Evolutionary conservation across 1,140 invertebrate species (phyloP).

Genomic region (Acromyrmex echinatior): DNA sequence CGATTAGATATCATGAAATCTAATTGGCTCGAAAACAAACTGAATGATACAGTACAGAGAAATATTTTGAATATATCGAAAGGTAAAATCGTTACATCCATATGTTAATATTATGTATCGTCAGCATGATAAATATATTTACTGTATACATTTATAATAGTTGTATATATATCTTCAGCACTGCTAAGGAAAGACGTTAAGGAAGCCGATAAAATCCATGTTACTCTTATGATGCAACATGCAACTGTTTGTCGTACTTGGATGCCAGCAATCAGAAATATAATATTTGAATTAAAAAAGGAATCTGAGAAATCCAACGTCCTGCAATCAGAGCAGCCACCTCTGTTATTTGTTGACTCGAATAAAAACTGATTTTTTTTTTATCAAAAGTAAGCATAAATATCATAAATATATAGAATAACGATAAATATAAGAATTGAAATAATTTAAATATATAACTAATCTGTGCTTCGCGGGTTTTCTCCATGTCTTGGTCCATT

Average conservation of each 20-base stretch:
- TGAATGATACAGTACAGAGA: constrained; percentile 78
- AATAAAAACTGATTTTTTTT: constrained; percentile 33
- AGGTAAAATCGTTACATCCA: constrained; percentile 76
- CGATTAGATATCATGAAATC: constrained; percentile 83
- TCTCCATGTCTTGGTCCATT: too few species aligned
- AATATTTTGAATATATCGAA: constrained; percentile 82
- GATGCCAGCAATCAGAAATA: constrained; percentile 85
- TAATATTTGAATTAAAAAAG: constrained; percentile 82
- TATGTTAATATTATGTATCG: neutral
- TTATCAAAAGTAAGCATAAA: neutral
- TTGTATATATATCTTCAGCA: constrained; percentile 78
- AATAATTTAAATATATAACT: neutral
- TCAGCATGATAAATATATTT: neutral
- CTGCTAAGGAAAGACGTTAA: constrained; percentile 80
- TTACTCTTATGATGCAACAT: constrained; percentile 85
- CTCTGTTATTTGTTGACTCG: neutral
- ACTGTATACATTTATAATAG: neutral
- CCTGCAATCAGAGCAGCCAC: neutral
- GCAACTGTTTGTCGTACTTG: constrained; percentile 84
- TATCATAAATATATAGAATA: neutral
- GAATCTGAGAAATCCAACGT: constrained; percentile 52
- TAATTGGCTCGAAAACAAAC: constrained; percentile 85
- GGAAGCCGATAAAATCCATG: constrained; percentile 84
- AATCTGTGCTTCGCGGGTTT: too few species aligned
- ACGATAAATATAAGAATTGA: neutral